Percentiles rank a stretch among this genome's conserved stretches.
Evolutionary conservation across 2,888 invertebrate species (phyloP).

Genomic region (Cephonodes hylas): DNA sequence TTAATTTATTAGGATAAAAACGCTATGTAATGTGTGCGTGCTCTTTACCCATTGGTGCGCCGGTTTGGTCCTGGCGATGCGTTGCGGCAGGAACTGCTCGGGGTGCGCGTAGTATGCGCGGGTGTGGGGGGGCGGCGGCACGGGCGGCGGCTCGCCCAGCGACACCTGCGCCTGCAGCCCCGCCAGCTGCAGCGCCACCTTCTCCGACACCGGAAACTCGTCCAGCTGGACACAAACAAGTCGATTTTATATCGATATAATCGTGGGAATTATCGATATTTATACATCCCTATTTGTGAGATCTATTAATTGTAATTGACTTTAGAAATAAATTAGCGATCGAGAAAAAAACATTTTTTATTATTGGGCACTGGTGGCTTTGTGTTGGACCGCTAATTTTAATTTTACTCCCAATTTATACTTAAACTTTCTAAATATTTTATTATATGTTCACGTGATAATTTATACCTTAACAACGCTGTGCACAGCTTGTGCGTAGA

Average conservation of each 20-base stretch:
- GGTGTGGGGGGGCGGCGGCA: constrained; percentile 87
- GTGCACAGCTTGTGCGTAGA: constrained; percentile 97
- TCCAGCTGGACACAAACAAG: constrained; percentile 83
- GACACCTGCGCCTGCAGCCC: constrained; percentile 97
- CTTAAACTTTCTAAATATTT: too few relatives aligned
- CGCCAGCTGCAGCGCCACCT: constrained; percentile 95
- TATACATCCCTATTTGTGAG: too few relatives aligned
- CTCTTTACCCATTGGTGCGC: constrained; percentile 91
- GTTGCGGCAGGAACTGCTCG: constrained; percentile 93
- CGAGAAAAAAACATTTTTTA: too few relatives aligned
- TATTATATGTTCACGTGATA: not conserved
- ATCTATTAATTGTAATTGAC: too few relatives aligned
- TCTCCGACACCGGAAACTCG: constrained; percentile 96
- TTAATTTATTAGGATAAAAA: too few relatives aligned
- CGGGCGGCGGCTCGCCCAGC: constrained; percentile 89
- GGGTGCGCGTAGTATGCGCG: constrained; percentile 94
- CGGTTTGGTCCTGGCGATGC: constrained; percentile 88
- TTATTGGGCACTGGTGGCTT: too few relatives aligned
- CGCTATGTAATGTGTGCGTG: too few relatives aligned
- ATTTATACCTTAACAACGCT: constrained; percentile 93
- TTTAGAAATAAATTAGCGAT: too few relatives aligned
- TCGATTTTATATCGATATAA: too few relatives aligned
- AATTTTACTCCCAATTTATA: too few relatives aligned
- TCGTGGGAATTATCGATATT: too few relatives aligned
- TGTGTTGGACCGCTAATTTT: too few relatives aligned